Conservation (phyloP, 2,113 vertebrate species). For the Lophura nycthemera region DNA sequence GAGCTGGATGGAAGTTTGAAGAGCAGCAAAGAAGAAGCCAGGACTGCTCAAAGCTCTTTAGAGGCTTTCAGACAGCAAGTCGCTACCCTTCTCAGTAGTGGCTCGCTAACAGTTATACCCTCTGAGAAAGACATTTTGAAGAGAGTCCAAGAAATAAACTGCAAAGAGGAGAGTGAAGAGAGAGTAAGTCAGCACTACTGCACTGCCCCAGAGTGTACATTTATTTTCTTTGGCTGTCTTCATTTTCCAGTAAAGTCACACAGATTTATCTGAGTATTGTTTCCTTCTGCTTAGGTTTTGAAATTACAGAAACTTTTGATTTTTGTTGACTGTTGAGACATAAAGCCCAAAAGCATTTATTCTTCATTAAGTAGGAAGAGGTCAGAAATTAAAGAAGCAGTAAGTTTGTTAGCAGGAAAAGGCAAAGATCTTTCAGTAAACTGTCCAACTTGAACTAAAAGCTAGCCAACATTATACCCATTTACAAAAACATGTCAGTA, state of each 20-base stretch:
- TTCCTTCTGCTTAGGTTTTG: background rate
- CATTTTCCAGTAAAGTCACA: background rate
- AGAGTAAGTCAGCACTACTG: constrained; percentile 63
- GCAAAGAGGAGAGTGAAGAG: constrained; percentile 67
- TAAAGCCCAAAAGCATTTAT: background rate
- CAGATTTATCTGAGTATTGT: background rate
- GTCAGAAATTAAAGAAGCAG: background rate
- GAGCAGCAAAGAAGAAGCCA: constrained; percentile 72
- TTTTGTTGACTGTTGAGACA: background rate
- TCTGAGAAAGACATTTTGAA: constrained; percentile 79
- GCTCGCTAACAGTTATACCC: background rate
- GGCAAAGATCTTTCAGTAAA: background rate
- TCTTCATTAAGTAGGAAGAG: background rate
- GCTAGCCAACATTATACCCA: background rate
- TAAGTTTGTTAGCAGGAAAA: background rate
- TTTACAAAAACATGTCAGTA: background rate
- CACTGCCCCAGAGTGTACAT: background rate
- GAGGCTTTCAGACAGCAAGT: constrained; percentile 80
- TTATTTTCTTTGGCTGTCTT: background rate
- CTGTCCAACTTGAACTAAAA: background rate
- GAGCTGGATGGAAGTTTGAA: constrained; percentile 78
- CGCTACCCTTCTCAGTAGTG: constrained; percentile 63
- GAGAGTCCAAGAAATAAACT: constrained; percentile 75
- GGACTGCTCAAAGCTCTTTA: constrained; percentile 53
- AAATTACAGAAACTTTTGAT: background rate